Percentiles rank a stretch among this genome's conserved stretches.
These are phyloP conservation scores for Dendrolimus kikuchii DNA, from an alignment of 1,140 invertebrate genomes.

Conservation along the genomic window DNA sequence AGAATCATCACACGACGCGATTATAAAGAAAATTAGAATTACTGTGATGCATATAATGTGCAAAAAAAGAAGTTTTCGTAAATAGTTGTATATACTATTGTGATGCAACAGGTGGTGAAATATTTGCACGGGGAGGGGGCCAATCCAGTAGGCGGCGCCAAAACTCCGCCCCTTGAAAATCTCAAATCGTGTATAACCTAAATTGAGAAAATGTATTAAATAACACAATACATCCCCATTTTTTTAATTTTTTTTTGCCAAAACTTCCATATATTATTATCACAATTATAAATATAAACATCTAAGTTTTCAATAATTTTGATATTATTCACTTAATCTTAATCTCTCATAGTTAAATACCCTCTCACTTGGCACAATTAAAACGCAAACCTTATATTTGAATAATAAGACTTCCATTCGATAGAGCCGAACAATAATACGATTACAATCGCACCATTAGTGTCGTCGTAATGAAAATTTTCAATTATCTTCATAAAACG, in stretches of 20 bases:
- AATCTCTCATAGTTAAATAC: slow-evolving; percentile 61
- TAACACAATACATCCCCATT: slow-evolving; percentile 40
- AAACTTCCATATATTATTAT: slow-evolving; percentile 70
- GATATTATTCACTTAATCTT: slow-evolving; percentile 69
- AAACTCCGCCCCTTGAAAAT: slow-evolving; percentile 13
- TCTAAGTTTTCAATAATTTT: slow-evolving; percentile 62
- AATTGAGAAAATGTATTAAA: slow-evolving; percentile 40
- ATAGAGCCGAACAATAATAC: slow-evolving; percentile 31
- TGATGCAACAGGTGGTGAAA: slow-evolving; percentile 8
- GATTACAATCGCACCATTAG: slow-evolving; percentile 28
- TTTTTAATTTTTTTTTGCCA: slow-evolving; percentile 49
- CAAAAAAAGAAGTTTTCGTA: no score
- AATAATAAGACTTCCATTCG: slow-evolving; percentile 41
- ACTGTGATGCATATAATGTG: no score
- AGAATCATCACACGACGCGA: no score
- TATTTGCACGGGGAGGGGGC: background rate
- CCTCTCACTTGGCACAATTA: slow-evolving; percentile 66
- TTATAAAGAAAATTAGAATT: no score
- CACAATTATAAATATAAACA: slow-evolving; percentile 66
- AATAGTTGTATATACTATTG: background rate
- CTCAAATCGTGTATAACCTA: slow-evolving; percentile 35
- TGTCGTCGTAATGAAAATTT: slow-evolving; percentile 27
- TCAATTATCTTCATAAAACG: slow-evolving; percentile 40
- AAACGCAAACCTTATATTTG: slow-evolving; percentile 59
- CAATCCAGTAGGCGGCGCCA: background rate